Conservation (phyloP, 2,113 vertebrate genomes). For the Panurus biarmicus region DNA sequence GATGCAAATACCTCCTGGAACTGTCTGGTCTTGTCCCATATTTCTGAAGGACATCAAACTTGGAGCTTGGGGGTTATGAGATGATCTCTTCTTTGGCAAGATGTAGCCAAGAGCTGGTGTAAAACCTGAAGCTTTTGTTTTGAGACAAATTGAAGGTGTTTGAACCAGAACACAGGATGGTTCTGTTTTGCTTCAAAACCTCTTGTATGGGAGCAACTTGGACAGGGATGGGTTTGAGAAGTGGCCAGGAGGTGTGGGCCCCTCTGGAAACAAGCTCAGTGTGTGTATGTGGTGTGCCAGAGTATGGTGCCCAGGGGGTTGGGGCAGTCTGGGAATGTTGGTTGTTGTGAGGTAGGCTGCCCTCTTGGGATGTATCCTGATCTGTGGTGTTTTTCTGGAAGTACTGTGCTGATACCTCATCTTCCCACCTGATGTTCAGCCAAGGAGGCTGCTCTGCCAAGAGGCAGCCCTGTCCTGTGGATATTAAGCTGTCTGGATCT, state of each 20-base stretch:
- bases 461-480: background rate
- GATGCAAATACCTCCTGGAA: background rate
- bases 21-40: background rate
- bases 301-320: background rate
- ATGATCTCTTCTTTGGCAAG: background rate
- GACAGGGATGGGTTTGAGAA: background rate
- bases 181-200: background rate
- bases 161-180: background rate
- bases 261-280: background rate
- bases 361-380: background rate
- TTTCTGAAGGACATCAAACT: background rate
- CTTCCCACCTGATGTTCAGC: background rate
- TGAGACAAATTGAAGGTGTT: background rate
- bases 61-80: background rate
- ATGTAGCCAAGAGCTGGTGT: background rate
- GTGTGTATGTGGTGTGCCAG: background rate
- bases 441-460: background rate
- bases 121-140: background rate
- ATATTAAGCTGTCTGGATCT: background rate
- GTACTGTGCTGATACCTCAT: background rate
- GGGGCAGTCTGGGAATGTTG: background rate
- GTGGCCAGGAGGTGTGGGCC: background rate
- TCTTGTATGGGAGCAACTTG: rapidly evolving
- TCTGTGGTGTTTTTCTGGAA: background rate
- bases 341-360: background rate